A percentile compares a stretch with the other conserved stretches of the same genome.
Evolutionary conservation across 2,797 vertebrate genomes (phyloP).

Genomic region (Poecilia gillii): DNA sequence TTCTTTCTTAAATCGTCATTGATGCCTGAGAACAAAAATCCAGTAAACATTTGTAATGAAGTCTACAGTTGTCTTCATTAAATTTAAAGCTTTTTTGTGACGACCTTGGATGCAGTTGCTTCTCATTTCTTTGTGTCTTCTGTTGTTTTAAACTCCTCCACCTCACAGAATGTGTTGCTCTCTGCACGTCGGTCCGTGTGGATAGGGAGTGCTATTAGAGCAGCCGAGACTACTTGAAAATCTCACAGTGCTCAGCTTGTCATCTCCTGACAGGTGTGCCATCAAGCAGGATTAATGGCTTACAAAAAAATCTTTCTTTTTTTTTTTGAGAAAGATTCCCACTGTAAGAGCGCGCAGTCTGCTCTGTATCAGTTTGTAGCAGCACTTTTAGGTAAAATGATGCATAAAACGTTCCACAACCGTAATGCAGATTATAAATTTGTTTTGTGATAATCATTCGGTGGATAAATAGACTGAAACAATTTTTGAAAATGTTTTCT

Average conservation of each 20-base stretch:
- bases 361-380: not conserved
- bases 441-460: not conserved
- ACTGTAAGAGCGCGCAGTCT: not conserved
- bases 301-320: not conserved
- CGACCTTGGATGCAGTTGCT: not conserved
- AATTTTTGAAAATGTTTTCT: no score
- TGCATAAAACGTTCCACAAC: not conserved
- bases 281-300: not conserved
- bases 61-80: not conserved
- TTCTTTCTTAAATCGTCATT: not conserved
- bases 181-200: not conserved
- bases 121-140: not conserved
- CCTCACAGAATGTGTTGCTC: not conserved
- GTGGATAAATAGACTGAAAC: not conserved
- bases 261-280: not conserved
- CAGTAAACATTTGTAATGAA: not conserved
- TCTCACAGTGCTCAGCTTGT: constrained; percentile 2
- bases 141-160: not conserved
- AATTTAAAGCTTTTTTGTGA: not conserved
- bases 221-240: not conserved
- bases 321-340: not conserved
- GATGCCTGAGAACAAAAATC: not conserved
- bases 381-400: not conserved
- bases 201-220: not conserved
- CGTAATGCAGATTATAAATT: not conserved